Base-by-base conservation (phyloP, 2,113 vertebrate species). In the Poecile atricapillus region DNA sequence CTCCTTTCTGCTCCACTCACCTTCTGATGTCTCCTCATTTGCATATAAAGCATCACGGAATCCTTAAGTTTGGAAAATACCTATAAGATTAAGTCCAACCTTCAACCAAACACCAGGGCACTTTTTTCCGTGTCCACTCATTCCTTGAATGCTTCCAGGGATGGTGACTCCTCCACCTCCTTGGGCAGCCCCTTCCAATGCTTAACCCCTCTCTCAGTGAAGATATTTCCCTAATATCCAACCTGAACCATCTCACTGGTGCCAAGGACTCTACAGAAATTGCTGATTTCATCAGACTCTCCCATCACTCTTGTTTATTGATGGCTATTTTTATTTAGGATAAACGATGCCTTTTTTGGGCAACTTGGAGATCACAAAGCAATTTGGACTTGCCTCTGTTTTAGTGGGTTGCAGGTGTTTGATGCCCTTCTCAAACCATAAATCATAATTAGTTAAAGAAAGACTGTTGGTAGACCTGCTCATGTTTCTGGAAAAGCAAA, bases 331-430 rank as follows among this genome's bases (percentile, higher is more conserved):
- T 35, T 28, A n/a, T 78, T 84, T 60, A 70, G 18, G 28, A 62
- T 52, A 39, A 65, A 21, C 0, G 0, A 58, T 3, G 18, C 30
- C 47, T 62, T 19, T 52, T 35, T 64, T 59, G 52, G 52, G 39
- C 20, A 58, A 53, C 41, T 11, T 16, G 30, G 19, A 43, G 15
- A 33, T 68, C 70, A 39, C 16, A 20, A 82, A 39, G 27, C n/a
- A 0, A 0, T 33, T 55, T 39, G 37, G 17, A 46, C 50, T n/a
- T 39, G 46, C 13, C 60, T 70, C 47, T 20, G 4, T 41, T 81
- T 78, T 9, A 43, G 30, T 8, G 18, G 35, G 11, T 3, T 84
- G 47, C 21, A 59, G 27, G 27, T 47, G 27, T 50, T 30, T 50
- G 39, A 59, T 37, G 56, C 10, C 41, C 10, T 73, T 64, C 74